These are phyloP conservation scores for Lepidothrix coronata DNA, from an alignment of 2,113 vertebrate genomes.

Conservation along the genomic window DNA sequence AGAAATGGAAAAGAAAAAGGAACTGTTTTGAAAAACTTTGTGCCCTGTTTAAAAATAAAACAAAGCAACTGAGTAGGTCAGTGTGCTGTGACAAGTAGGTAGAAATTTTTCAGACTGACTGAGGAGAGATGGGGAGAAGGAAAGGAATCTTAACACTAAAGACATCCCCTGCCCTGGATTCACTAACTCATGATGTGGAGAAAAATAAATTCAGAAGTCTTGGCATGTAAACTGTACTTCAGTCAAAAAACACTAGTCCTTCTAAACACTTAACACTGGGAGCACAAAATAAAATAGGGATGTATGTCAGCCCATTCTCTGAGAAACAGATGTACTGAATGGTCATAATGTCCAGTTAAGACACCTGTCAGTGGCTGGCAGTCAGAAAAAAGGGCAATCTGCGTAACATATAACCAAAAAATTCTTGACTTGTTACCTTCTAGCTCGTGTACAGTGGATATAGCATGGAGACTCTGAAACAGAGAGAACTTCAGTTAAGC, in stretches of 20 bases:
- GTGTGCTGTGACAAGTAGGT: background rate
- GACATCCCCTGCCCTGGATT: background rate
- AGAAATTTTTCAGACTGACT: background rate
- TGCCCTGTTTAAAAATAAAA: background rate
- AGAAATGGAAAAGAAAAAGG: background rate
- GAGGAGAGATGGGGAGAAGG: background rate
- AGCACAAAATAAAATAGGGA: background rate
- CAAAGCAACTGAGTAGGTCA: background rate
- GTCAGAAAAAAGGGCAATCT: background rate
- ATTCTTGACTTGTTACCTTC: background rate
- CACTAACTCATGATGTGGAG: background rate
- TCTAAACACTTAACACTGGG: background rate
- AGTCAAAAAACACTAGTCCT: background rate
- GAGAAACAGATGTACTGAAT: background rate
- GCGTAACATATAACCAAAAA: background rate
- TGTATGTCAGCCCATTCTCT: background rate
- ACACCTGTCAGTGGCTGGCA: background rate
- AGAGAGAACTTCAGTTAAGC: slow-evolving; percentile 92
- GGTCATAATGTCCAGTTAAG: background rate
- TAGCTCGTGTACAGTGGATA: slow-evolving; percentile 95
- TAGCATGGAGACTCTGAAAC: slow-evolving; percentile 89
- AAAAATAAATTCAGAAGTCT: background rate
- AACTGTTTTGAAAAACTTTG: background rate
- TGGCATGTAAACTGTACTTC: background rate
- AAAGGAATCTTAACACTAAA: background rate